Base-by-base conservation (phyloP, 2,113 vertebrate genomes). In the Upupa epops region DNA sequence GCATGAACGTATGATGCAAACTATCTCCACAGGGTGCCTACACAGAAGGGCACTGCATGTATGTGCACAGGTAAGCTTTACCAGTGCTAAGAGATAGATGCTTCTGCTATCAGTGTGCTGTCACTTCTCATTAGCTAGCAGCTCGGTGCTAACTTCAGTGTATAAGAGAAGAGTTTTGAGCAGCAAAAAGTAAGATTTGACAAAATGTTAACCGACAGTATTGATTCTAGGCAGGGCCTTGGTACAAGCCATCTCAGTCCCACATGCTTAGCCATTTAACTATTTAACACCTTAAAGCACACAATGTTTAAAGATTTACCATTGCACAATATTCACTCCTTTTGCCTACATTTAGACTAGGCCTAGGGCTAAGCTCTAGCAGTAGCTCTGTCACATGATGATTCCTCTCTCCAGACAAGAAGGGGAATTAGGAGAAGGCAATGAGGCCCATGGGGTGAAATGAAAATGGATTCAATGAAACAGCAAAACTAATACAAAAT, bases 161-260 rank as follows among this genome's bases (percentile, higher is more conserved):
- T 42, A 75, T 18, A 34, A 68, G 31, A 84, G 8, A 69, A 49
- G 49, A 64, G 14, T 45, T 93, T 51, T 42, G 45, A 64, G 77
- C 63, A 46, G 22, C 58, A 84, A 89, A 60, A 90, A 90, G 25
- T 19, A 74, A 77, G 34, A 68, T 74, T 63, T 78, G 52, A 74
- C 40, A 32, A 74, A 74, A 81, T n/a, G 48, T 11, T 48, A 25
- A 71, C 32, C 77, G 52, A 21, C 42, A 94, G 37, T 29, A 73
- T 28, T 5, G 32, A 17, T 75, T 88, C 63, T 28, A 84, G 34
- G 54, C 34, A 86, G 13, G 31, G 40, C 58, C 82, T 56, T 79
- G 25, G 19, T 51, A 40, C 26, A 74, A 72, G 63, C 9, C 16
- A 68, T 40, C 40, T 61, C 77, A 90, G 34, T 54, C 36, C 21